phyloP scores from a whole-genome alignment of 2,113 vertebrate species.

The Psittacara wagleri region DNA sequence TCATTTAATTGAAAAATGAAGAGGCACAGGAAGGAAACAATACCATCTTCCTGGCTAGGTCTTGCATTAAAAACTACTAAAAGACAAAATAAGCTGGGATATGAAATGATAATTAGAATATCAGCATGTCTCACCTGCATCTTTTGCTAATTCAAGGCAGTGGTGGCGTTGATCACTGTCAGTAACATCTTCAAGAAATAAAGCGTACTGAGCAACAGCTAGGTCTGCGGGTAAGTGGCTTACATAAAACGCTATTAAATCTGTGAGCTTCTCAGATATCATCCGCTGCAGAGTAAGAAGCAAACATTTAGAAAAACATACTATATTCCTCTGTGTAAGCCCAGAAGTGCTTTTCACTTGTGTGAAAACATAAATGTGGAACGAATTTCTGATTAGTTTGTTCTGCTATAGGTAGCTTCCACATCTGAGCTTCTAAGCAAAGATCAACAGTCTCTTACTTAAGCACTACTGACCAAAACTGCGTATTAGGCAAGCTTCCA shows the following conservation, averaged over 20 bases:
- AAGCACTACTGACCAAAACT: neutral
- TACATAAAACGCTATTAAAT: constrained; percentile 91
- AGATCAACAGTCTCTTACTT: neutral
- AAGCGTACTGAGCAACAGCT: constrained; percentile 86
- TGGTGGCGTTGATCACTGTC: constrained; percentile 85
- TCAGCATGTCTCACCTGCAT: constrained; percentile 81
- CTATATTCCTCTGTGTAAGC: neutral
- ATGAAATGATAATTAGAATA: neutral
- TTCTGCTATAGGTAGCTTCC: neutral
- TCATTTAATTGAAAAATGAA: neutral
- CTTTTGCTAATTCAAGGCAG: constrained; percentile 88
- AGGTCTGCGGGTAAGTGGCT: constrained; percentile 88
- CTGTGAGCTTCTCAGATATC: constrained; percentile 84
- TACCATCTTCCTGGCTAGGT: neutral
- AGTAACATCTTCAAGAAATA: constrained; percentile 88
- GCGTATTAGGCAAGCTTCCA: neutral
- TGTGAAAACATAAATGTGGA: neutral
- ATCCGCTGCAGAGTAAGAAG: constrained; percentile 72
- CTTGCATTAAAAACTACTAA: neutral
- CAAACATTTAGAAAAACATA: neutral
- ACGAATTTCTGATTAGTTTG: neutral
- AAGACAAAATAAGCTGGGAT: neutral
- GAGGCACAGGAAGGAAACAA: neutral
- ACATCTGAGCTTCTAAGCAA: neutral
- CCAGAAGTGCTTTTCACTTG: neutral